These are phyloP conservation scores for Scaptomyza caliginosa DNA, from an alignment of 2,888 invertebrate genomes.

Conservation along the genomic window DNA sequence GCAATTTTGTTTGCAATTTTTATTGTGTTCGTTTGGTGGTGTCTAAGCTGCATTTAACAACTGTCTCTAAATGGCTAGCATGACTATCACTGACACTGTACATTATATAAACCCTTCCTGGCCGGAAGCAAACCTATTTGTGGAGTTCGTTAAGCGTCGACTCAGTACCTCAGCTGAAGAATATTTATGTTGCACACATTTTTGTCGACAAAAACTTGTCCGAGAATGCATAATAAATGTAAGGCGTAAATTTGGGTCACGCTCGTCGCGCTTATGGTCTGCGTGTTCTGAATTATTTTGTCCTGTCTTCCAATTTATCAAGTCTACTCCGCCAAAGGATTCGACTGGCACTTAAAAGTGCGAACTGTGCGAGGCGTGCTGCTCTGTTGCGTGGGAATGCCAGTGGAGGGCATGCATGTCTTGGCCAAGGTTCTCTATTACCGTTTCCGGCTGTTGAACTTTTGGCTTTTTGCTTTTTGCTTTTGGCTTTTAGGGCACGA, in stretches of 20 bases:
- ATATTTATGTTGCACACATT: neutral
- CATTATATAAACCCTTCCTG: neutral
- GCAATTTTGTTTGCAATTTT: no score
- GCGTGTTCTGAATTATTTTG: slow-evolving; percentile 53
- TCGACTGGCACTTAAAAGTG: slow-evolving; percentile 23
- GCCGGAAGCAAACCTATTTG: neutral
- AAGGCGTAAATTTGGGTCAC: slow-evolving; percentile 31
- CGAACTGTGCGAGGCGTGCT: slow-evolving; percentile 32
- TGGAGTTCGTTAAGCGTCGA: neutral
- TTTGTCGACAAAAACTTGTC: neutral
- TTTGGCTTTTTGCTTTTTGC: slow-evolving; percentile 16
- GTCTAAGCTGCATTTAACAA: neutral
- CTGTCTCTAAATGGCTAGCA: neutral
- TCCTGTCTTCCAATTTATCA: slow-evolving; percentile 38
- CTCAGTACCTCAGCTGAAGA: neutral
- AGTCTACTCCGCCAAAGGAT: slow-evolving; percentile 13
- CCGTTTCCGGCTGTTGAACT: slow-evolving; percentile 3
- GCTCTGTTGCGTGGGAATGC: slow-evolving; percentile 15
- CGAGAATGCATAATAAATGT: slow-evolving; percentile 11
- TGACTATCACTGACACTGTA: no score
- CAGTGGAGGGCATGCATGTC: slow-evolving; percentile 16
- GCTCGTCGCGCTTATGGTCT: slow-evolving; percentile 25
- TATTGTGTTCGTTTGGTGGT: no score
- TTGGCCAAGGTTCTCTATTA: slow-evolving; percentile 2
- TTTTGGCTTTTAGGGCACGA: slow-evolving; percentile 15